Base-by-base conservation (phyloP, 2,113 vertebrate species). In the Neoarius graeffei region DNA sequence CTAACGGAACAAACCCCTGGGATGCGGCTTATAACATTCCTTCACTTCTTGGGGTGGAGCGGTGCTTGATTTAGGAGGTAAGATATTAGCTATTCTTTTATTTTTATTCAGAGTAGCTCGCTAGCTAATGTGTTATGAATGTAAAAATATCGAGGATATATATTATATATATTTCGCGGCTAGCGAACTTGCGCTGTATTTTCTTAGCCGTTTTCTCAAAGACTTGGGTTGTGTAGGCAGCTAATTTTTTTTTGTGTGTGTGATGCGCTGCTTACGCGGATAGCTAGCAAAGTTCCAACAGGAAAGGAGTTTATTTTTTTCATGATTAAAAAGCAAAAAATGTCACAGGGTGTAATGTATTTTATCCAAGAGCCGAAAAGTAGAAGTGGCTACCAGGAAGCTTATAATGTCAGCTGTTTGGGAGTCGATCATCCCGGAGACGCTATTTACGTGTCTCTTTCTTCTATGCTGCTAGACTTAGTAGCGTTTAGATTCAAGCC, bases 21-120 rank as follows among this genome's bases (percentile, higher is more conserved):
- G 86, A 83, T 87, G 86, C 14, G 64, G 81, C 67, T 30, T 17
- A 14, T 76, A 64, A 83, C 86, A 82, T 87, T 87, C 86, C 81
- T 76, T 60, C 81, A 76, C 56, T 87, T 56, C 25, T n/a, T 71
- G 23, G 69, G n/a, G 67, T 83, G 67, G 86, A 57, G 67, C 71
- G 66, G 25, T 83, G 81, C 11, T 60, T 83, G 57, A 23, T 62
- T 83, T 9, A 5, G 17, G 69, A 74, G 81, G 86, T 87, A 74
- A 74, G 86, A 54, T 25, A 54, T 86, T 7, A 14, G 48, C 23
- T n/a, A 0, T 54, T 71, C 0, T 30, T 7, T 59, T 0, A 42
- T 42, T 17, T 81, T 69, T 66, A 17, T 15, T 66, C 20, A 20
- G 19, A 50, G 19, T 83, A 59, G 52, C 25, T 77, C 2, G 74